Conservation (phyloP, 1,140 invertebrate genomes). For the Coenobita brevimanus region DNA sequence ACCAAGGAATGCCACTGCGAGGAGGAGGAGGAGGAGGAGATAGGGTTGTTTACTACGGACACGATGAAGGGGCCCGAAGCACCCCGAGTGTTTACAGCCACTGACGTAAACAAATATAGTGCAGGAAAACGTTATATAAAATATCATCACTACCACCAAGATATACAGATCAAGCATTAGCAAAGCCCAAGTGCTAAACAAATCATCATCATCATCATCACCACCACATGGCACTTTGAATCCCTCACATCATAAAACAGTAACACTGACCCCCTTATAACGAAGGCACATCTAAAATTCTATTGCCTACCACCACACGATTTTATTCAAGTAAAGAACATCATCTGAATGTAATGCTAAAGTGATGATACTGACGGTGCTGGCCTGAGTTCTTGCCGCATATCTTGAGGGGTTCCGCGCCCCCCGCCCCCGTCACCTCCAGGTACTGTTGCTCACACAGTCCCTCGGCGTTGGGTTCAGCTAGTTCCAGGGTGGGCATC, state of each 20-base stretch:
- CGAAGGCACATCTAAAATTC: neutral
- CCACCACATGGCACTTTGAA: too few relatives aligned
- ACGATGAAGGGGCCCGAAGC: conserved; percentile 17
- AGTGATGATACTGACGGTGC: conserved; percentile 3
- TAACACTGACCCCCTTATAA: too few relatives aligned
- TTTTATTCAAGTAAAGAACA: too few relatives aligned
- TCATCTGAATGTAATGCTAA: neutral
- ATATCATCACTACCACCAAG: neutral
- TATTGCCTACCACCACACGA: neutral
- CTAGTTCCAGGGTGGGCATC: neutral
- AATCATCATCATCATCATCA: too few relatives aligned
- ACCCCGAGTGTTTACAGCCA: neutral
- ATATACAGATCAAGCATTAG: too few relatives aligned
- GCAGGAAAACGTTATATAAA: neutral
- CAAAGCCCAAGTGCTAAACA: too few relatives aligned
- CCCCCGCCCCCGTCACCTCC: neutral
- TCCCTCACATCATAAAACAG: too few relatives aligned
- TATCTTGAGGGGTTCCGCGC: neutral
- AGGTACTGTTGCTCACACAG: conserved; percentile 27
- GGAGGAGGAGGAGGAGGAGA: too few relatives aligned
- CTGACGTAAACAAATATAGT: too few relatives aligned
- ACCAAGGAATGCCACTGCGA: too few relatives aligned
- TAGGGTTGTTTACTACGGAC: neutral
- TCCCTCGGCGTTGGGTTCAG: conserved; percentile 10
- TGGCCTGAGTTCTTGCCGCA: conserved; percentile 25